A percentile compares a stretch with the other conserved stretches of the same genome.
These are phyloP conservation scores for Brachycybe producta DNA, from an alignment of 2,888 invertebrate genomes.

Conservation along the genomic window DNA sequence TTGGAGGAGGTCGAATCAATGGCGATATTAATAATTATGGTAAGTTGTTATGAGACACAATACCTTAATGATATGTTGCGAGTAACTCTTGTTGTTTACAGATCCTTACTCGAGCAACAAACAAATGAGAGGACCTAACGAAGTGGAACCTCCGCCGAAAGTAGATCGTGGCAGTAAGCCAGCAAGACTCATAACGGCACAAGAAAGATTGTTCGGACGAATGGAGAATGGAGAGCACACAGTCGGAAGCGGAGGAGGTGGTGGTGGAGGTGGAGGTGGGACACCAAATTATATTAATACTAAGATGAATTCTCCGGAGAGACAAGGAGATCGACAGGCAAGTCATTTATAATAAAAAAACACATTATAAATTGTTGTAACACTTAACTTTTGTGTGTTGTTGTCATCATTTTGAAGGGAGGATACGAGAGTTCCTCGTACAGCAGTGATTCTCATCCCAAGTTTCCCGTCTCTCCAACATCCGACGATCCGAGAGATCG, in stretches of 20 bases:
- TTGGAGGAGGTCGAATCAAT: constrained; percentile 12
- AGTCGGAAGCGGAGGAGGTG: constrained; percentile 13
- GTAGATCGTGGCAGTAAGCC: constrained; percentile 68
- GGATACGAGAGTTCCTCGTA: constrained; percentile 69
- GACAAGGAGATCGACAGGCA: constrained; percentile 35
- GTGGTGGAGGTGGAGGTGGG: too few relatives aligned
- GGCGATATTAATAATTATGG: constrained; percentile 11
- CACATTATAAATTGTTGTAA: too few relatives aligned
- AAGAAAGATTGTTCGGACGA: constrained; percentile 20
- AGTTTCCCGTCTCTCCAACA: constrained; percentile 19
- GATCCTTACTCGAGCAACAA: constrained; percentile 17
- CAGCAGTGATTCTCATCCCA: constrained; percentile 35
- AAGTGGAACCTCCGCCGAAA: constrained; percentile 66
- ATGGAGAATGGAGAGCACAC: constrained; percentile 20
- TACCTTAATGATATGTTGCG: background rate
- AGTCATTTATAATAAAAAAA: too few relatives aligned
- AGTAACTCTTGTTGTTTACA: background rate
- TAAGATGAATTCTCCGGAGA: constrained; percentile 33
- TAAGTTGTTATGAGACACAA: background rate
- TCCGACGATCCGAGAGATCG: constrained; percentile 46
- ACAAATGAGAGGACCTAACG: constrained; percentile 14
- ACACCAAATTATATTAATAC: constrained; percentile 39
- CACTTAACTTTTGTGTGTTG: too few relatives aligned
- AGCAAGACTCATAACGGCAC: constrained; percentile 27
- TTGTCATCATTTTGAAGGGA: too few relatives aligned